Percentiles rank a stretch among this genome's conserved stretches.
Conservation (phyloP, 2,113 vertebrate species). For the Conger conger region DNA sequence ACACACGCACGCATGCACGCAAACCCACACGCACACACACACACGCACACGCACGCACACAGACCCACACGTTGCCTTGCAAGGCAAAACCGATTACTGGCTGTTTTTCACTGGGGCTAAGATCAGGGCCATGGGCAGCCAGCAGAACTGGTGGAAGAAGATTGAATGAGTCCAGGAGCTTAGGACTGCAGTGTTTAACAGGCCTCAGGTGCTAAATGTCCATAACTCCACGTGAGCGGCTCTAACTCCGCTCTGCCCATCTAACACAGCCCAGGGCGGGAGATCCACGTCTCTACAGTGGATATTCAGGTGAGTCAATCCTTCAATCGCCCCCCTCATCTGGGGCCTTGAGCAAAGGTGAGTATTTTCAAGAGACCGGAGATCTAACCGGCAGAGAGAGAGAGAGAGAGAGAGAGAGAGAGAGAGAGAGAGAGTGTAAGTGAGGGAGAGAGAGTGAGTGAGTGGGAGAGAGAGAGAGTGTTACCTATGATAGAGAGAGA, state of each 20-base stretch:
- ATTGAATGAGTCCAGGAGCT: not conserved
- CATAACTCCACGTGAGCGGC: not conserved
- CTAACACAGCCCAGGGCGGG: not conserved
- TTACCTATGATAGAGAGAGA: no score
- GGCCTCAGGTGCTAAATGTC: not conserved
- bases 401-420: no score
- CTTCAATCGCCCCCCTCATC: not conserved
- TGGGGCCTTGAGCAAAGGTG: not conserved
- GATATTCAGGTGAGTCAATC: not conserved
- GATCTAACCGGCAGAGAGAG: no score
- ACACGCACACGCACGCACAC: not conserved
- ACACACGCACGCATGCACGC: no score
- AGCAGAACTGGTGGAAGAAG: not conserved
- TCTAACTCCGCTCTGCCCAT: not conserved
- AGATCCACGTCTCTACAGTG: not conserved
- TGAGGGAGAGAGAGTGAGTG: no score
- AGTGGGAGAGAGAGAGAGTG: no score
- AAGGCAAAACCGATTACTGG: not conserved
- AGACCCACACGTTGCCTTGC: no score
- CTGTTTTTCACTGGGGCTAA: not conserved
- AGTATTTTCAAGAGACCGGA: not conserved
- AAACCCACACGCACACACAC: no score
- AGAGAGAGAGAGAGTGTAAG: no score
- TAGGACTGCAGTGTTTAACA: not conserved
- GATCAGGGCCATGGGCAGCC: not conserved